Conservation (phyloP, 1,140 invertebrate species). For the Lysiphlebus fabarum region DNA sequence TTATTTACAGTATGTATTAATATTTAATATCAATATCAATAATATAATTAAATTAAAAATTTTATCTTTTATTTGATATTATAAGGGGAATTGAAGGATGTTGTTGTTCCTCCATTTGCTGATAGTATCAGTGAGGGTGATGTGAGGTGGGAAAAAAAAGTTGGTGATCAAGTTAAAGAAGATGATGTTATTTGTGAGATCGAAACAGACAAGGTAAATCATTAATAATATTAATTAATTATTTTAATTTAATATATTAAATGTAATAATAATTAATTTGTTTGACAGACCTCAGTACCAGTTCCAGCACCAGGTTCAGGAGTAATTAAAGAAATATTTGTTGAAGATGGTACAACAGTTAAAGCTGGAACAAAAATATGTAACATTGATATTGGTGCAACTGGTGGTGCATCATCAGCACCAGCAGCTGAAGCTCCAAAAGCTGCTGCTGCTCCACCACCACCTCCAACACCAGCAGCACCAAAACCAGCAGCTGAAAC, state of each 20-base stretch:
- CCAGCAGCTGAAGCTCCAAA: slow-evolving; percentile 55
- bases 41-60: too few species aligned
- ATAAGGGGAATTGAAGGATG: slow-evolving; percentile 64
- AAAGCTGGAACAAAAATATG: slow-evolving; percentile 83
- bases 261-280: too few species aligned
- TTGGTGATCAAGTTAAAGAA: slow-evolving; percentile 86
- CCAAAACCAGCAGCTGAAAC: slow-evolving; percentile 52
- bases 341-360: slow-evolving; percentile 87
- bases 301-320: slow-evolving; percentile 87
- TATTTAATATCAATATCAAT: too few species aligned
- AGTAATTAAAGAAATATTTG: slow-evolving; percentile 81
- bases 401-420: slow-evolving; percentile 50
- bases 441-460: slow-evolving; percentile 51
- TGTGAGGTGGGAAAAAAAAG: slow-evolving; percentile 77
- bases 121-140: slow-evolving; percentile 98
- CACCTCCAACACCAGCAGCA: slow-evolving; percentile 53
- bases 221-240: too few species aligned
- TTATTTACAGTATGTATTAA: too few species aligned
- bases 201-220: slow-evolving; percentile 98
- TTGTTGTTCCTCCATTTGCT: slow-evolving; percentile 87
- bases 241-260: too few species aligned
- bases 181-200: slow-evolving; percentile 97
- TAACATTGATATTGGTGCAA: slow-evolving; percentile 65
- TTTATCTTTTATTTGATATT: too few species aligned
- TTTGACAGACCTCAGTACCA: slow-evolving; percentile 78